Evolutionary conservation across 2,113 vertebrate genomes (phyloP).

Genomic region (Silurus asotus): DNA sequence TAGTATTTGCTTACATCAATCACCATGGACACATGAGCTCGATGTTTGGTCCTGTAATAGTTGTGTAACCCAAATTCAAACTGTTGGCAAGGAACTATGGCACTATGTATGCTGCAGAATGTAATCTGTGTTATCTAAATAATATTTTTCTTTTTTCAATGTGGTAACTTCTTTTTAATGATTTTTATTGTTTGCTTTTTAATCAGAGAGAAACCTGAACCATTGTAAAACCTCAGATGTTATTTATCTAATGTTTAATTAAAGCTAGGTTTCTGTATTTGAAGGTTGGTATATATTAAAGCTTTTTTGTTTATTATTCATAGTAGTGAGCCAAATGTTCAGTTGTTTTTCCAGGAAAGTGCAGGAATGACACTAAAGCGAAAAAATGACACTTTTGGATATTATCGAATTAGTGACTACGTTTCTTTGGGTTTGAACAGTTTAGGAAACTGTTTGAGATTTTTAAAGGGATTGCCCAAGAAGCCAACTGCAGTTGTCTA

Average conservation of each 20-base stretch:
- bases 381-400: background rate
- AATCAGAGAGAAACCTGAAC: background rate
- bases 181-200: background rate
- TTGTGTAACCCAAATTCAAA: background rate
- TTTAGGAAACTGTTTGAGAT: background rate
- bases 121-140: background rate
- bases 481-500: conserved; percentile 27
- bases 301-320: background rate
- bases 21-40: background rate
- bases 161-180: too few species aligned
- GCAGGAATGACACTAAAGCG: background rate
- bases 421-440: background rate
- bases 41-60: too few species aligned
- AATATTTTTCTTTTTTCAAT: too few species aligned
- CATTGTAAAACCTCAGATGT: background rate
- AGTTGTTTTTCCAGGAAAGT: background rate
- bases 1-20: background rate
- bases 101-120: background rate
- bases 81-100: background rate
- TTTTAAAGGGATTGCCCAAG: background rate
- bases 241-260: background rate
- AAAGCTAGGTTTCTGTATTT: background rate
- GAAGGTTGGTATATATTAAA: background rate
- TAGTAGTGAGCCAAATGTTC: background rate
- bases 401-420: background rate